Conservation (phyloP, 2,797 vertebrate species). For the Epinephelus awoara region DNA sequence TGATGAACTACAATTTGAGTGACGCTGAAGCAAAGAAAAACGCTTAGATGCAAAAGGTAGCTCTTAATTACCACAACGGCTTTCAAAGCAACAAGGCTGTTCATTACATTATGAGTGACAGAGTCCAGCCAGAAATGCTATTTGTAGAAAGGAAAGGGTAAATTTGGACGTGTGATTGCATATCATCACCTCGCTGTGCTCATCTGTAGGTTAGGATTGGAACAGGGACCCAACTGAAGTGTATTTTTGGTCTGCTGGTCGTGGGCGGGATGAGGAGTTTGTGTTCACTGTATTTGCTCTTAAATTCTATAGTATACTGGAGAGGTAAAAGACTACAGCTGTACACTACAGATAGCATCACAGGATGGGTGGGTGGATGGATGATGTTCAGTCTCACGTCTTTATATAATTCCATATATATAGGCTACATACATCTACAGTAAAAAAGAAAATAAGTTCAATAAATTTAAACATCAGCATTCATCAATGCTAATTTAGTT, state of each 20-base stretch:
- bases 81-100: not conserved
- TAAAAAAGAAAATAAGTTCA: not conserved
- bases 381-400: not conserved
- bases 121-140: not conserved
- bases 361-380: not conserved
- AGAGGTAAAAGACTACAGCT: constrained; percentile 1
- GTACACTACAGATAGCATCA: not conserved
- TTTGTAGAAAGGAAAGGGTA: not conserved
- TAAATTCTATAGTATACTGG: constrained; percentile 29
- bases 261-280: constrained; percentile 59
- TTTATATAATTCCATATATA: not conserved
- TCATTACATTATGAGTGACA: not conserved
- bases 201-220: constrained; percentile 41
- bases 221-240: constrained; percentile 35
- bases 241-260: constrained; percentile 59
- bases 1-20: not conserved
- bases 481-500: not conserved
- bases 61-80: not conserved
- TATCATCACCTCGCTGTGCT: constrained; percentile 43
- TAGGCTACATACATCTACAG: not conserved
- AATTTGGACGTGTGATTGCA: constrained; percentile 12
- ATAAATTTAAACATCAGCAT: not conserved
- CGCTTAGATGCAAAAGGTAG: not conserved
- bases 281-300: constrained; percentile 38
- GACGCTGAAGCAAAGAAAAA: not conserved